These are phyloP conservation scores for Morpho deidamia DNA, from an alignment of 2,888 invertebrate species.

Conservation along the genomic window DNA sequence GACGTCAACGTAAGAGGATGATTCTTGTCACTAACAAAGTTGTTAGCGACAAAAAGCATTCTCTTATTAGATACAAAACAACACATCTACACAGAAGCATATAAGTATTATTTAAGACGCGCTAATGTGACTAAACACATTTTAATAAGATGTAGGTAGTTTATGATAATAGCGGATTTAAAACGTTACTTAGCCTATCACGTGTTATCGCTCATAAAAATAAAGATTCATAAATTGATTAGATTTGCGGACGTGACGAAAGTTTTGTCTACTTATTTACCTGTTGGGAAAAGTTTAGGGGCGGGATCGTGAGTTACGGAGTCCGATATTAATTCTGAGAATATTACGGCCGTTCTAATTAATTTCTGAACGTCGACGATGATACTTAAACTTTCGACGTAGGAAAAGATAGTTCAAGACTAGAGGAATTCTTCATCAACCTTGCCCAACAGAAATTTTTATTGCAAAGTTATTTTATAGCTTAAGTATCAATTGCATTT, in stretches of 20 bases:
- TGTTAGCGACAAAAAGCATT: no score
- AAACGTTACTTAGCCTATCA: background rate
- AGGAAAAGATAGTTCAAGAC: conserved; percentile 5
- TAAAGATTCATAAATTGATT: conserved; percentile 24
- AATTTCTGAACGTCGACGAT: conserved; percentile 7
- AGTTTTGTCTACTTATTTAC: conserved; percentile 15
- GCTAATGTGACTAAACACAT: no score
- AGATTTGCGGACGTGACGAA: conserved; percentile 15
- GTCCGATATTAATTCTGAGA: conserved; percentile 11
- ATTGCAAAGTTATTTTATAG: no score
- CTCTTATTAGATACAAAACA: no score
- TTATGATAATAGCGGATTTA: no score
- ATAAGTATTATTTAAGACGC: no score
- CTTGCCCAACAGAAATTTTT: no score
- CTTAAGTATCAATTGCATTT: no score
- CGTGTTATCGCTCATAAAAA: conserved; percentile 13
- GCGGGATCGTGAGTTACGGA: conserved; percentile 10
- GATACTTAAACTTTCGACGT: conserved; percentile 6
- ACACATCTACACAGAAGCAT: no score
- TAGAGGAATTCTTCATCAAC: conserved; percentile 3
- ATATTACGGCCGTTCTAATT: conserved; percentile 9
- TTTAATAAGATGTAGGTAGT: no score
- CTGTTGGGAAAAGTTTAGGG: conserved; percentile 6
- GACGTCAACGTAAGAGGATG: no score
- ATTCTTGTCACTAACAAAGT: no score